Conservation (phyloP, 2,888 invertebrate genomes). For the Coleophora flavipennella region DNA sequence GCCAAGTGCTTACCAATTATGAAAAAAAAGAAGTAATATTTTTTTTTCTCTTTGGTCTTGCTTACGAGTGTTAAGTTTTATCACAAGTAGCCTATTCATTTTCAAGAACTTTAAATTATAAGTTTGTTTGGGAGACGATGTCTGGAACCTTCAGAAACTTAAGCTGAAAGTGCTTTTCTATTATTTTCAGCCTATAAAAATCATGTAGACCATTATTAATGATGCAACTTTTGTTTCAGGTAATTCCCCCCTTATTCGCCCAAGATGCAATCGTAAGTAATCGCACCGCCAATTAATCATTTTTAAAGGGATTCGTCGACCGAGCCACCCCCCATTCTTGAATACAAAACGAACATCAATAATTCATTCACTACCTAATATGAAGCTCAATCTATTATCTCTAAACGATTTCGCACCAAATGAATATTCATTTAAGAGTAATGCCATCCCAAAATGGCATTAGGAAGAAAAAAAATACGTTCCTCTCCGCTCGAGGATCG, state of each 20-base stretch:
- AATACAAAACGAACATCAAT: constrained; percentile 49
- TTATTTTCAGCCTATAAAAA: no score
- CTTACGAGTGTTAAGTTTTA: no score
- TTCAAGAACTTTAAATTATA: no score
- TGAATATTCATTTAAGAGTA: constrained; percentile 70
- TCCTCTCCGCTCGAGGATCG: constrained; percentile 40
- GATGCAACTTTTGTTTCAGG: constrained; percentile 19
- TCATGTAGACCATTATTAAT: constrained; percentile 6
- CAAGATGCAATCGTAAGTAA: constrained; percentile 18
- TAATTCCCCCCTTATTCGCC: constrained; percentile 13
- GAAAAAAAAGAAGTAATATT: no score
- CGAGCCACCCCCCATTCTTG: constrained; percentile 36
- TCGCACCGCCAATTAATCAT: constrained; percentile 32
- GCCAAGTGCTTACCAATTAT: no score
- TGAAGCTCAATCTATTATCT: constrained; percentile 67
- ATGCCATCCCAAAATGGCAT: constrained; percentile 62
- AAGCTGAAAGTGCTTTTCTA: neutral
- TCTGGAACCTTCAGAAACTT: constrained; percentile 11
- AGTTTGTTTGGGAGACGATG: no score
- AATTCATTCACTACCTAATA: constrained; percentile 58
- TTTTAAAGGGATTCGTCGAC: constrained; percentile 24
- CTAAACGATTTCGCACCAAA: constrained; percentile 65
- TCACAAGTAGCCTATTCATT: no score
- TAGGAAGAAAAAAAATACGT: constrained; percentile 51
- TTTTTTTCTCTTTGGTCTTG: no score